Base-by-base conservation (phyloP, 2,113 vertebrate genomes). In the Pedetes capensis region DNA sequence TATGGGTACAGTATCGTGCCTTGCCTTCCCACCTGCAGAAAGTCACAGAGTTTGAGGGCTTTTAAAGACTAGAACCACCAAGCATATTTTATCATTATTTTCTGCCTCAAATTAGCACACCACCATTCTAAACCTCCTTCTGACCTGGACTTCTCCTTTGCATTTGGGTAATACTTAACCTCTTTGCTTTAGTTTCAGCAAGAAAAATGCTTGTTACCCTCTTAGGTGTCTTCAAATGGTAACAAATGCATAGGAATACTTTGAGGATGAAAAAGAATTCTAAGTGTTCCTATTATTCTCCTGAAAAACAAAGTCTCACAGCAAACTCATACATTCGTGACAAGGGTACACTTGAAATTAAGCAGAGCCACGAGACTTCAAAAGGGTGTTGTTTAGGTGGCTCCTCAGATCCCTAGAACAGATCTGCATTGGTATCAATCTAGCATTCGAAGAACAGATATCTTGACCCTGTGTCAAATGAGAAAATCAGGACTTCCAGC, bases 241-340 rank as follows among this genome's bases (percentile, higher is more conserved):
- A 97, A 87, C 80, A 79, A 94, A 92, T n/a, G 68, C 59, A 2
- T 96, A 79, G 95, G 92, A 95, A 97, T 55, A 93, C 79, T 68
- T 74, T 53, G 72, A 94, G 82, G 69, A 84, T 87, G 59, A 94
- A 96, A n/a, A 96, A 71, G 55, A 69, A 79, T 82, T 94, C 97
- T 92, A 93, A 96, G 71, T 82, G 81, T 82, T 94, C 78, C 93
- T 69, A 91, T 96, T 95, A 96, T 91, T 85, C 79, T 72, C 75
- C 25, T 39, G 68, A 91, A 93, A 89, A 93, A 63, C 76, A 93
- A 94, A 49, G 49, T 87, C 44, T 87, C 66, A 64, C 93, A 87
- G 71, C 96, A 96, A 96, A 95, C 79, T 78, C 87, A 87, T 92
- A 91, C 89, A 80, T 89, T 71, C 37, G 72, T 83, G 61, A 89